Conservation (phyloP, 2,113 vertebrate genomes). For the Pteropus alecto region DNA sequence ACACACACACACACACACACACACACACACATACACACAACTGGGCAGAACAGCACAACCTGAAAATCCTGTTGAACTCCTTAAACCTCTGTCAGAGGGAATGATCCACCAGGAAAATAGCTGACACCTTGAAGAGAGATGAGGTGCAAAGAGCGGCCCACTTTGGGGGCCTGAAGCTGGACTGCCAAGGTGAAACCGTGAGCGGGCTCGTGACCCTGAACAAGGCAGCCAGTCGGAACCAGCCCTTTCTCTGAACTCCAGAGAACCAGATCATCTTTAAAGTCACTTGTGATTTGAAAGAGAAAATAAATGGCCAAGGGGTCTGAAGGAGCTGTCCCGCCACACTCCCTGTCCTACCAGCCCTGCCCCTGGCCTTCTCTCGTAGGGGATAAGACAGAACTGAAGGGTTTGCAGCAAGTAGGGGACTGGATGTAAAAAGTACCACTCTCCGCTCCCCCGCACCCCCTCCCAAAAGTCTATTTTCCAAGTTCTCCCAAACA, state of each 20-base stretch:
- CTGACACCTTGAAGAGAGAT: not conserved
- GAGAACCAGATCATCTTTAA: not conserved
- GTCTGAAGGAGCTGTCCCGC: not conserved
- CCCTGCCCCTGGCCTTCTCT: not conserved
- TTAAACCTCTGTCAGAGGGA: not conserved
- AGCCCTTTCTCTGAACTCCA: not conserved
- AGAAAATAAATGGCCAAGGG: not conserved
- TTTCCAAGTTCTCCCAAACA: not conserved
- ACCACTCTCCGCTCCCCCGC: not conserved
- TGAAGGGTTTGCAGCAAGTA: not conserved
- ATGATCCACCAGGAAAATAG: not conserved
- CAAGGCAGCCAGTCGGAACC: not conserved
- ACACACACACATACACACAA: too few relatives aligned
- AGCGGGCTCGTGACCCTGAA: not conserved
- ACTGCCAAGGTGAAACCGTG: not conserved
- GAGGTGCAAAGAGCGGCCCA: rapidly evolving
- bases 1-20: too few relatives aligned
- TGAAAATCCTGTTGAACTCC: not conserved
- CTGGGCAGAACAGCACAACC: not conserved
- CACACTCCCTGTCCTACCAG: not conserved
- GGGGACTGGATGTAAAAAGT: not conserved
- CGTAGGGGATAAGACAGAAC: not conserved
- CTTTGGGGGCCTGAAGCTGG: not conserved
- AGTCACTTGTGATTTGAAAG: not conserved
- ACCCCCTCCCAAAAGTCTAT: too few relatives aligned